Conservation (phyloP, 2,888 invertebrate genomes). For the Uloborus plumipes region DNA sequence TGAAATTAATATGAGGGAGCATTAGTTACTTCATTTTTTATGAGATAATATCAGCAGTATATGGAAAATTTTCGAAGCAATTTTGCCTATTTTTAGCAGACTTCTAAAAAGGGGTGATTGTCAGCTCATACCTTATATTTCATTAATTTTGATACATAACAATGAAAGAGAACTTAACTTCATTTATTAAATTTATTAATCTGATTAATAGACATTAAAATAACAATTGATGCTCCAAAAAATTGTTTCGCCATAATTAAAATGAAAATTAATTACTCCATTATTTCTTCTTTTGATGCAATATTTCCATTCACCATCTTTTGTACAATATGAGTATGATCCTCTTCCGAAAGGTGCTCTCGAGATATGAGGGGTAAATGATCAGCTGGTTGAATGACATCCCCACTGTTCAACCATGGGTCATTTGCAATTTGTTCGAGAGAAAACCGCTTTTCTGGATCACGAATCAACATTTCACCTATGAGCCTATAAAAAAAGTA, state of each 20-base stretch:
- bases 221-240: too few relatives aligned
- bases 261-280: slow-evolving; percentile 78
- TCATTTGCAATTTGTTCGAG: slow-evolving; percentile 89
- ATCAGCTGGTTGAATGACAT: slow-evolving; percentile 73
- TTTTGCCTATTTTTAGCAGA: too few relatives aligned
- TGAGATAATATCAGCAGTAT: too few relatives aligned
- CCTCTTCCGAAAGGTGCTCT: slow-evolving; percentile 91
- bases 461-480: slow-evolving; percentile 90
- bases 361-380: slow-evolving; percentile 88
- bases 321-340: slow-evolving; percentile 90
- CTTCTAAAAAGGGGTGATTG: too few relatives aligned
- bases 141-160: too few relatives aligned
- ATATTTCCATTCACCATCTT: slow-evolving; percentile 97
- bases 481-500: slow-evolving; percentile 80
- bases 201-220: too few relatives aligned
- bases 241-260: too few relatives aligned
- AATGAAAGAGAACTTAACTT: too few relatives aligned
- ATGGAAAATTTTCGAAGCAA: too few relatives aligned
- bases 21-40: slow-evolving; percentile 85
- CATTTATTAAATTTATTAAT: too few relatives aligned
- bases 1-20: not conserved
- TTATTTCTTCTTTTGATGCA: slow-evolving; percentile 92
- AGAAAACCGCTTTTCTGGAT: slow-evolving; percentile 90
- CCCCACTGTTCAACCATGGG: slow-evolving; percentile 78
- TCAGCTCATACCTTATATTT: too few relatives aligned